A percentile compares a stretch with the other conserved stretches of the same genome.
These are phyloP conservation scores for Antigone vipio DNA, from an alignment of 2,113 vertebrate species.

Conservation along the genomic window DNA sequence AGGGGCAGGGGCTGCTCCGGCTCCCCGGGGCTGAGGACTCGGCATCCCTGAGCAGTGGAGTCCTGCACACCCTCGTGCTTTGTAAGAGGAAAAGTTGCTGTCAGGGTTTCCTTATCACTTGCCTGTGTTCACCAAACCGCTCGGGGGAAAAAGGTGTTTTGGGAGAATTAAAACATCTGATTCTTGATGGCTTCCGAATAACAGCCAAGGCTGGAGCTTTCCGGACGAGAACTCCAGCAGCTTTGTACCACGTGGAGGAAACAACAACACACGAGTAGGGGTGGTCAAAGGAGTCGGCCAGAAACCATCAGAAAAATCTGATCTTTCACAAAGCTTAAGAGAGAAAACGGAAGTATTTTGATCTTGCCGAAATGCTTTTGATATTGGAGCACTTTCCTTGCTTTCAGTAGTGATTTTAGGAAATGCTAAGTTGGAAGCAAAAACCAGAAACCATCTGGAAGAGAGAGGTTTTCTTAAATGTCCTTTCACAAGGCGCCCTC, in stretches of 20 bases:
- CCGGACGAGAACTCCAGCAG: background rate
- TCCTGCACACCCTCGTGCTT: background rate
- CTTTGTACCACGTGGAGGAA: background rate
- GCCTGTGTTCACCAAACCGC: background rate
- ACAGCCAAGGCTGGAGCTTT: background rate
- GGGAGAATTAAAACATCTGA: background rate
- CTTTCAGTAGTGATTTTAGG: background rate
- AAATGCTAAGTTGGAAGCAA: background rate
- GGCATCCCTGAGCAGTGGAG: rapidly evolving
- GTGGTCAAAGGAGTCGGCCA: background rate
- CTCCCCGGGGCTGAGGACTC: background rate
- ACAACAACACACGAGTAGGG: rapidly evolving
- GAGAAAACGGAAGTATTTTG: background rate
- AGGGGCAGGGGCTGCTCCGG: background rate
- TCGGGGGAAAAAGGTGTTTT: background rate
- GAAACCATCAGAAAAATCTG: background rate
- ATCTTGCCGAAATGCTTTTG: background rate
- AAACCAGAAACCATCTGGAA: background rate
- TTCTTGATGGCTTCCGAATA: background rate
- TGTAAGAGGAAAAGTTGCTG: background rate
- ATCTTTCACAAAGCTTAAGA: background rate
- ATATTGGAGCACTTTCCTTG: background rate
- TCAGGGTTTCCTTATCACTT: rapidly evolving
- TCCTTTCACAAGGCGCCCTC: background rate
- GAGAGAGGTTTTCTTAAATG: background rate